Evolutionary conservation across 2,113 vertebrate species (phyloP).

Genomic region (Macrotus californicus): DNA sequence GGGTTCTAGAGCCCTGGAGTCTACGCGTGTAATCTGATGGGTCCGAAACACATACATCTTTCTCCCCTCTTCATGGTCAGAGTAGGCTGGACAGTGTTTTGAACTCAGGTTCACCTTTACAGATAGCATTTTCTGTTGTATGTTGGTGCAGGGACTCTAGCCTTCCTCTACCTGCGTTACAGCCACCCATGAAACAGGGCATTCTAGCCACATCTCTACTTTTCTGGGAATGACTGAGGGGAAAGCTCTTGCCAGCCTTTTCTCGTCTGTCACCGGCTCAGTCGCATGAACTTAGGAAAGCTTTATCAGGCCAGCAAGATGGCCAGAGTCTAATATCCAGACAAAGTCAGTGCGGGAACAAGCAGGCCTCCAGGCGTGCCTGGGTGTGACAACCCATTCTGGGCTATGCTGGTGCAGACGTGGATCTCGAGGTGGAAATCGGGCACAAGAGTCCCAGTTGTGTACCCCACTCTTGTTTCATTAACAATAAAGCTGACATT

Average conservation of each 20-base stretch:
- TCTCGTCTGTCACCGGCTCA: background rate
- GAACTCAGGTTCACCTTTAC: background rate
- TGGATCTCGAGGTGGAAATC: background rate
- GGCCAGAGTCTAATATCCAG: background rate
- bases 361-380: background rate
- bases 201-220: background rate
- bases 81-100: background rate
- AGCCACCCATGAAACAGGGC: background rate
- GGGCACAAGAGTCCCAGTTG: background rate
- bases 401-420: rapidly evolving
- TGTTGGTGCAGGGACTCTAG: background rate
- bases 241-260: background rate
- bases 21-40: background rate
- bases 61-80: background rate
- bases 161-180: background rate
- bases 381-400: background rate
- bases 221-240: background rate
- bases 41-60: background rate
- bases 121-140: background rate
- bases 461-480: background rate
- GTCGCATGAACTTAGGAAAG: background rate
- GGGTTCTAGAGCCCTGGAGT: background rate
- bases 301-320: background rate
- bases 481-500: background rate
- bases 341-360: background rate